Base-by-base conservation (phyloP, 2,113 vertebrate species). In the Alethe castanea region DNA sequence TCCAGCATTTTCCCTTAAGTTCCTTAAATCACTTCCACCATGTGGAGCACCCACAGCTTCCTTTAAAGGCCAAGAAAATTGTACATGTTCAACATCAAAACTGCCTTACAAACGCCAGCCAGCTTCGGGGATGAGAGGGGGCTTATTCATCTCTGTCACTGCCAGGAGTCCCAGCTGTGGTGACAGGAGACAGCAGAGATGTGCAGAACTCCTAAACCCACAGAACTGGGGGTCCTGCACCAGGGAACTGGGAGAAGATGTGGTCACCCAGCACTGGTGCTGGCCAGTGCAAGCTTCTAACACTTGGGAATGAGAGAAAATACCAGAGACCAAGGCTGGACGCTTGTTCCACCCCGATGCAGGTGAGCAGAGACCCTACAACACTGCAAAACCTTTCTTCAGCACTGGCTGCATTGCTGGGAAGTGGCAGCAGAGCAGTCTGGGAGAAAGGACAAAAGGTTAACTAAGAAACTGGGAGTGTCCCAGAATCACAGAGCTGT, bases 41-140 rank as follows among this genome's bases (percentile, higher is more conserved):
- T 36, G 80, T 70, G 72, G 36, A 94, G 60, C 40, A 7, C 76
- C 86, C 84, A 92, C 86, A 88, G 87, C 81, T 84, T 92, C 70
- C 57, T 85, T 36, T 33, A 40, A 91, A 95, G 74, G 81, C 91
- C 89, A 95, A 80, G 81, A 84, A 88, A 92, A 92, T 9, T 10
- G 60, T 12, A 78, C 73, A 72, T 2, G 5, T 76, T 87, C 91
- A 79, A 54, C 89, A 95, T 48, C 70, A 79, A 80, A 91, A 78
- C 38, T 48, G 57, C 2, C 25, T 60, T 22, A 81, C 25, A 53
- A 86, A 92, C 40, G 18, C 24, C 78, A 95, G 91, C 53, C 95
- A 94, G 89, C 45, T 85, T 35, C 18, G 88, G 50, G 8, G 33
- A 82, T 53, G 65, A 91, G 53, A 65, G 74, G 44, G 29, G 31